Base-by-base conservation (phyloP, 2,888 invertebrate species). In the Brenthis hecate region DNA sequence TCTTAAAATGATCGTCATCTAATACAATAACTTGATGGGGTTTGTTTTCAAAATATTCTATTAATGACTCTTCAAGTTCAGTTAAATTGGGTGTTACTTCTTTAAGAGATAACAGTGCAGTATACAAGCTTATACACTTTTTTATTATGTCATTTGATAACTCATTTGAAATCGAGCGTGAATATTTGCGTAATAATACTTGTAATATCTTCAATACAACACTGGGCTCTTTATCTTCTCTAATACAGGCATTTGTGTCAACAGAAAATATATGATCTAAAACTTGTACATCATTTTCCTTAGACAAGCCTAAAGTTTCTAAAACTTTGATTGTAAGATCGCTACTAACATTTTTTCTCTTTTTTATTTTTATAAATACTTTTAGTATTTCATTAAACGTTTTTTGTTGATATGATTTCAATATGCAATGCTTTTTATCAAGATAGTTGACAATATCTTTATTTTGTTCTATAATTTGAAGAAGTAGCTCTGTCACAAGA, bases 21-120 rank as follows among this genome's bases (percentile, higher is more conserved):
- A 96, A 81, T 16, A 84, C 80, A 14, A 84, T 79, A 5, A 95
- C 89, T 76, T 90, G 92, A 77, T 95, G 94, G 53, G 96, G 95
- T 85, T 94, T 96, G 63, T 87, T 88, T 69, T 92, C 82, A 19
- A 96, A 88, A 80, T 95, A 96, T 70, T 87, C 82, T 13, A 90
- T 80, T 13, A 96, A 80, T 2, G 93, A 83, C 6, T 82, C 84
- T 74, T 95, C 95, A 75, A 96, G 84, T 56, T 82, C 85, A 4
- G 92, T 92, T 32, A 94, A 79, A 77, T 94, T 94, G 13, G 88
- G 81, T 16, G 84, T 89, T 0, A 84, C 72, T 2, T 89, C 88
- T 60, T 86, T 82, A 64, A 86, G 84, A 6, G 81, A 85, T 8
- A 94, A 82, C 60, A 94, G 81, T 53, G 88, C 82, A 2, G 83